Percentiles rank a stretch among this genome's conserved stretches.
phyloP scores from a whole-genome alignment of 2,888 invertebrate species.

The Drosophila seclusa region DNA sequence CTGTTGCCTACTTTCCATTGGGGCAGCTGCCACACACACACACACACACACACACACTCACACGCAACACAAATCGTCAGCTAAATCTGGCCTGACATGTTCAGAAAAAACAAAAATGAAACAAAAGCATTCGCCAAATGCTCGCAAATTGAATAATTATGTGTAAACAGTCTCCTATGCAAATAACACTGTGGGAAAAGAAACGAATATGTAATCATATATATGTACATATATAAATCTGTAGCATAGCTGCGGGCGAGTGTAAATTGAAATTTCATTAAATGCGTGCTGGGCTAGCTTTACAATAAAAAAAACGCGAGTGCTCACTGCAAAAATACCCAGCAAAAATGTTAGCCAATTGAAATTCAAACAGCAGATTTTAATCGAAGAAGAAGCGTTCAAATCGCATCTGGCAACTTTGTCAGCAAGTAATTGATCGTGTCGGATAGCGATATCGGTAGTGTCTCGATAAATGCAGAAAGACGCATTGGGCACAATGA shows the following conservation, averaged over 20 bases:
- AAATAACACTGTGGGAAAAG: constrained; percentile 35
- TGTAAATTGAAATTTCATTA: constrained; percentile 54
- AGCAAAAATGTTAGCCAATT: not conserved
- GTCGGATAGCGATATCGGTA: not conserved
- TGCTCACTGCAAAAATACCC: constrained; percentile 4
- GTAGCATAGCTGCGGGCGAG: constrained; percentile 39
- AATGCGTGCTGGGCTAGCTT: constrained; percentile 36
- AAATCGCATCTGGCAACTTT: not conserved
- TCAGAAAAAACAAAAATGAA: constrained; percentile 39
- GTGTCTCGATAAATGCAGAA: not conserved
- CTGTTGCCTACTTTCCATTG: constrained; percentile 44
- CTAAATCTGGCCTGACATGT: constrained; percentile 57
- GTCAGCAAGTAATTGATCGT: not conserved
- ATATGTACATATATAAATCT: constrained; percentile 10
- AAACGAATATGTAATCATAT: constrained; percentile 25
- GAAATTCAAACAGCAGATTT: not conserved
- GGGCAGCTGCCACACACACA: constrained; percentile 32
- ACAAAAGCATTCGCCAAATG: constrained; percentile 42
- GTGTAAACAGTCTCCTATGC: constrained; percentile 53
- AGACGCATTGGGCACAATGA: not conserved
- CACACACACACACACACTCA: constrained; percentile 1
- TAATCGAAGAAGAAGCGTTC: not conserved
- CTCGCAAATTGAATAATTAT: constrained; percentile 74
- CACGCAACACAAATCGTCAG: constrained; percentile 49
- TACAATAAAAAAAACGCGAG: not conserved